Evolutionary conservation across 2,888 invertebrate genomes (phyloP).

Genomic region (Spodoptera littoralis): DNA sequence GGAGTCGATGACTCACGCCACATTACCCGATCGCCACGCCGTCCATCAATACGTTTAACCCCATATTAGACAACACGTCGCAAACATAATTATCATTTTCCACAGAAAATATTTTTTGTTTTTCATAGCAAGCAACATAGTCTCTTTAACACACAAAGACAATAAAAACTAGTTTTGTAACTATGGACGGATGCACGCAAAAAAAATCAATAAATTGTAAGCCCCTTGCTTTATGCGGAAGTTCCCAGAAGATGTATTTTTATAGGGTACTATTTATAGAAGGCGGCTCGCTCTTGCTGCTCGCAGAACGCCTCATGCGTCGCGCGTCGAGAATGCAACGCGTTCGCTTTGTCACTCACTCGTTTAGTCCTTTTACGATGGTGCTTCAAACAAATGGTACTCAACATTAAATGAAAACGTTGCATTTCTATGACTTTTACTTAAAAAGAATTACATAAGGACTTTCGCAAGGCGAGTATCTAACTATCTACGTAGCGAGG

Average conservation of each 20-base stretch:
- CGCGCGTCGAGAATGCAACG: slow-evolving; percentile 40
- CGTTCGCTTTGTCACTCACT: slow-evolving; percentile 50
- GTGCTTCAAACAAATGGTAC: slow-evolving; percentile 29
- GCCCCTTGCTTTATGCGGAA: slow-evolving; percentile 61
- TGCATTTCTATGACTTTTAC: slow-evolving; percentile 3
- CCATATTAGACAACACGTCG: slow-evolving; percentile 3
- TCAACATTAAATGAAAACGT: slow-evolving; percentile 18
- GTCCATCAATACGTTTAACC: slow-evolving; percentile 25
- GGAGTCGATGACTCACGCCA: slow-evolving; percentile 50
- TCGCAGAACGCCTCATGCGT: slow-evolving; percentile 40
- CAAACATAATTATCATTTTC: no score
- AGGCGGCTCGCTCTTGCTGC: slow-evolving; percentile 27
- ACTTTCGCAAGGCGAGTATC: background rate
- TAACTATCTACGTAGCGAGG: background rate
- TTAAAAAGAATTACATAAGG: background rate
- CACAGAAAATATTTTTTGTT: no score
- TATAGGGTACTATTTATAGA: slow-evolving; percentile 62
- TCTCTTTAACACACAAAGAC: slow-evolving; percentile 10
- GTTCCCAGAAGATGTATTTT: slow-evolving; percentile 61
- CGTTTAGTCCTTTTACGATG: slow-evolving; percentile 44
- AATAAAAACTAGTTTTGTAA: slow-evolving; percentile 39
- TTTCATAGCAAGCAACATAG: no score
- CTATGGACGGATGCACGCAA: slow-evolving; percentile 33
- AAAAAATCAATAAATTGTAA: slow-evolving; percentile 50
- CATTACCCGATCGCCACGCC: slow-evolving; percentile 8